Evolutionary conservation across 2,888 invertebrate species (phyloP), one percentile per base, ranked within the genome.

Genomic region (Leistus spinibarbis): DNA sequence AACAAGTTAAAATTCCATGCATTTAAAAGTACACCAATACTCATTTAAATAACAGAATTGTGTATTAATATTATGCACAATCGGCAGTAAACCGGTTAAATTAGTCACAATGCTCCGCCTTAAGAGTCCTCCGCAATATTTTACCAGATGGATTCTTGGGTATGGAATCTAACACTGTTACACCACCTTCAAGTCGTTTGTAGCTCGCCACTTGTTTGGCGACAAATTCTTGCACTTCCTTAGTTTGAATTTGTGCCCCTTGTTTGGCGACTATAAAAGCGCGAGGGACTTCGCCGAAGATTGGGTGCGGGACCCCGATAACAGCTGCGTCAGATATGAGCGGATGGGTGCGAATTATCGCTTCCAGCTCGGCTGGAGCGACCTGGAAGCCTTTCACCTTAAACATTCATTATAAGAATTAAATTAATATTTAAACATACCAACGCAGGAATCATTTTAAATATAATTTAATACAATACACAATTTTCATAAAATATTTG

Each of bases 281-380:
- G 81, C 90, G 89, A 0, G 95, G 95, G 9, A 90, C 88, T 85
- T 96, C 95, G 3, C 95, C 96, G 53, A 87, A 87, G 9, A 85
- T 83, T 0, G 87, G 85, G 81, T 95, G 90, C 0, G 92, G 90
- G 16, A 94, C 84, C 0, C 95, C 96, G 76, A 96, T 87, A 0
- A 97, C 96, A 0, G 93, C 96, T 0, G 92, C 94, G 80, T 97
- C 97, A 10, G 87, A 83, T 0, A 98, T 88, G 23, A 88, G 89
- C 0, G 94, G 92, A 84, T 94, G 93, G 60, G 89, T 88, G 76
- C 93, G 88, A 0, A 95, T 81, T 3, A 94, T 81, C 68, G 88
- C 91, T 84, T 97, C 97, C 23, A 97, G 84, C 84, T 97, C 97
- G 0, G 96, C 96, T 19, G 97, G 97, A 9, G 96, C 91, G 5